Evolutionary conservation across 1,140 invertebrate species (phyloP).

Genomic region (Papilio aristodemus): DNA sequence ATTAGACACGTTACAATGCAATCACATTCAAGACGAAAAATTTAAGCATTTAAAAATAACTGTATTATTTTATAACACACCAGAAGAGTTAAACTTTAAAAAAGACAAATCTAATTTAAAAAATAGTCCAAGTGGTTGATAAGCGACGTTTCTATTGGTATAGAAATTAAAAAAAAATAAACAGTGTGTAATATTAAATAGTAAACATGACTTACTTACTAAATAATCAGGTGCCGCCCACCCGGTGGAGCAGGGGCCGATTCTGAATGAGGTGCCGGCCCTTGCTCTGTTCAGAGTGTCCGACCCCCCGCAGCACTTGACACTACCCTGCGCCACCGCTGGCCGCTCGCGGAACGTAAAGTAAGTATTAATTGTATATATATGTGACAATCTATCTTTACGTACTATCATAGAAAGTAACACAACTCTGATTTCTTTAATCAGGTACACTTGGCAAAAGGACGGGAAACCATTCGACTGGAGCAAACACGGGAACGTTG

Average conservation of each 20-base stretch:
- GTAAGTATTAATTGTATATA: slow-evolving; percentile 20
- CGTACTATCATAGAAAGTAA: no score
- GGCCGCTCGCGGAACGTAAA: not conserved
- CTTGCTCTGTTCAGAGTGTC: slow-evolving; percentile 15
- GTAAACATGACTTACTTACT: not conserved
- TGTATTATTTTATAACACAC: no score
- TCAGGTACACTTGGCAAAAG: slow-evolving; percentile 42
- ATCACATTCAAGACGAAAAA: no score
- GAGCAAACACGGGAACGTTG: slow-evolving; percentile 35
- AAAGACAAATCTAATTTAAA: no score
- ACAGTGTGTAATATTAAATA: no score
- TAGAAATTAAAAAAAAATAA: no score
- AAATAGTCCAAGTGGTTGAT: no score
- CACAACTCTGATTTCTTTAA: slow-evolving; percentile 14
- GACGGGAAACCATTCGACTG: slow-evolving; percentile 40
- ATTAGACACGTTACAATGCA: not conserved
- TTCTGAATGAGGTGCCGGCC: slow-evolving; percentile 4
- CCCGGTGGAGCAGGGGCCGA: slow-evolving; percentile 23
- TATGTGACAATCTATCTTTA: no score
- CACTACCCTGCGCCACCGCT: not conserved
- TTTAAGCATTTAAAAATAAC: no score
- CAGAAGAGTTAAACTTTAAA: no score
- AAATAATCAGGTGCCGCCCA: not conserved
- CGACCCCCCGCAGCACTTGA: slow-evolving; percentile 13
- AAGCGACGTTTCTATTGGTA: no score